These are phyloP conservation scores for Gambelia wislizenii DNA, from an alignment of 2,797 vertebrate genomes.

Conservation along the genomic window DNA sequence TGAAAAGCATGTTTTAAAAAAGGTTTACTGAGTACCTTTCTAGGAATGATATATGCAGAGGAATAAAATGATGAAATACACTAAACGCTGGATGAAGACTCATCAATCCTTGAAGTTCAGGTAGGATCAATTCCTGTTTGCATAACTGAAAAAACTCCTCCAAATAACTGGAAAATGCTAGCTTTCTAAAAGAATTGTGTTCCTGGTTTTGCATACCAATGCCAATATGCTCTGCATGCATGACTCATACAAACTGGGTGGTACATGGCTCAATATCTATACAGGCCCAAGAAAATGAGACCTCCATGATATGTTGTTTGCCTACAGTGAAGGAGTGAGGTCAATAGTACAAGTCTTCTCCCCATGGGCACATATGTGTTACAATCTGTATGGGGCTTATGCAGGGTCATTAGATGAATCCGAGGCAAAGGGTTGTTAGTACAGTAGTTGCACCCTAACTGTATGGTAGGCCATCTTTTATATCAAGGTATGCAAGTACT, in stretches of 20 bases:
- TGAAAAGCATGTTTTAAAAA: slow-evolving; percentile 57
- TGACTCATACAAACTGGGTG: not conserved
- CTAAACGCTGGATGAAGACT: not conserved
- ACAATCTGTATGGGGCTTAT: too few species aligned
- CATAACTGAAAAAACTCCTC: not conserved
- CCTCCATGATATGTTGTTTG: not conserved
- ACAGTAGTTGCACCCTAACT: not conserved
- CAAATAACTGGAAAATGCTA: not conserved
- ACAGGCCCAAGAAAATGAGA: not conserved
- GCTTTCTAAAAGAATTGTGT: not conserved
- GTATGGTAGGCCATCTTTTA: not conserved
- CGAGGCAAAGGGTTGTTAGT: too few species aligned
- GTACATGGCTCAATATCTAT: not conserved
- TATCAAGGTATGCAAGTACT: too few species aligned
- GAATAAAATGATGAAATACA: not conserved
- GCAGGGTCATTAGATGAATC: too few species aligned
- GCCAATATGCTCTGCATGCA: not conserved
- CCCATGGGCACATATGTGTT: not conserved
- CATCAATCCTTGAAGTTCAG: not conserved
- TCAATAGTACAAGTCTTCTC: not conserved
- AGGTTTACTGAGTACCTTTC: not conserved
- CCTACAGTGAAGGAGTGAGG: not conserved
- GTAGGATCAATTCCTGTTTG: not conserved
- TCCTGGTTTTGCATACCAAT: not conserved
- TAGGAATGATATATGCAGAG: not conserved